Evolutionary conservation across 2,888 invertebrate species (phyloP).

Genomic region (Drosophila neotestacea): DNA sequence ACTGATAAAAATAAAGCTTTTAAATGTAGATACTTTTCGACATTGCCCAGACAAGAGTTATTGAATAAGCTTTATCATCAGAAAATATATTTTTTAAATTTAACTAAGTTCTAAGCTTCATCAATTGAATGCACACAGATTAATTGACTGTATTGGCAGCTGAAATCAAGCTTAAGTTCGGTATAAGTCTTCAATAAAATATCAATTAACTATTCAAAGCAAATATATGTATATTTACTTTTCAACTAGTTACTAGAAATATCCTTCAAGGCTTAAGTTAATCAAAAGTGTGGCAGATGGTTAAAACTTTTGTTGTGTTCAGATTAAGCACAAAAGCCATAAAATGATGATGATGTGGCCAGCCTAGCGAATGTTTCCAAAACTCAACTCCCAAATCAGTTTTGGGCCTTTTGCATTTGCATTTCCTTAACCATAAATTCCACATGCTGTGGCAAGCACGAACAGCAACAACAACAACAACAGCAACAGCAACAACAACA

Average conservation of each 20-base stretch:
- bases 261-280: conserved; percentile 1
- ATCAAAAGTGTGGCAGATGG: conserved; percentile 41
- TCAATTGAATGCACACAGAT: too few species aligned
- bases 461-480: conserved; percentile 8
- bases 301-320: conserved; percentile 19
- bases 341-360: conserved; percentile 43
- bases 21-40: too few species aligned
- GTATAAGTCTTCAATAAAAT: neutral
- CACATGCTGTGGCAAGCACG: conserved; percentile 46
- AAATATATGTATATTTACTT: neutral
- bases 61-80: too few species aligned
- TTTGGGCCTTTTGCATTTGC: conserved; percentile 47
- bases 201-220: neutral
- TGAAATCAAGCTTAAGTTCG: too few species aligned
- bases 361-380: conserved; percentile 12
- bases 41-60: too few species aligned
- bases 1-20: too few species aligned
- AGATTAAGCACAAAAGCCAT: conserved; percentile 23
- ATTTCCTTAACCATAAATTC: conserved; percentile 59
- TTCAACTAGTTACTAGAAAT: conserved; percentile 2
- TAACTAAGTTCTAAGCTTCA: too few species aligned
- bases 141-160: too few species aligned
- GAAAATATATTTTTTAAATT: too few species aligned
- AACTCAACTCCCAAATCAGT: conserved; percentile 41
- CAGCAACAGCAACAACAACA: conserved; percentile 6